Evolutionary conservation across 1,140 invertebrate species (phyloP), one percentile per base, ranked within the genome.

Genomic region (Andrena cerasifolii): DNA sequence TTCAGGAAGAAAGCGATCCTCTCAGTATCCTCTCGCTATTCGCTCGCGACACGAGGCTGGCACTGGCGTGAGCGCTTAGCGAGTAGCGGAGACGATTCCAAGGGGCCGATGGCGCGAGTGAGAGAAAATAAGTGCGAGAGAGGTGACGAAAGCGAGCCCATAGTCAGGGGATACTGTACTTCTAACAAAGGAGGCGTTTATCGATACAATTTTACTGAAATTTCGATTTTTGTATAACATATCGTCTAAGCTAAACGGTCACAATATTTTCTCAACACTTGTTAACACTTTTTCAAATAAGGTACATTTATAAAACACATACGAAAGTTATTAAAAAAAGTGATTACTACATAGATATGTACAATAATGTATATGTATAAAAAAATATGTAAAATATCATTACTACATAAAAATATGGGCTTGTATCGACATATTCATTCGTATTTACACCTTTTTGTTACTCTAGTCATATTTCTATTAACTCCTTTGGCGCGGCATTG

Each of bases 381-480:
- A n/a, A 47, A 45, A 18, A 36, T 28, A 68, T 59, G 56, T 45
- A 71, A 43, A 63, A 72, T 36, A 51, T 31, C 63, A 63, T 21
- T 53, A 21, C 7, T 14, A 70, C 58, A 59, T 36, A 54, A 36
- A 62, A n/a, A 82, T 54, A 45, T 28, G 26, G 21, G 24, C 24
- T 68, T 51, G 26, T 18, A 21, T 62, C 47, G 21, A 67, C 54
- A 62, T 40, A 59, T 72, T 63, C 56, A 40, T 78, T 54, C 58
- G 59, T 71, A 67, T 49, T 14, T 81, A 78, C 75, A 78, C 62
- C n/a, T 21, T 59, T 59, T 45, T 59, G 61, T 18, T 2, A 53
- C 8, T 1, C 2, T 58, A 70, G 1, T 36, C 53, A 68, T 24
- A 65, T 28, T 68, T 56, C 31, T 43, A 43, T 36, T 2, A 1